Conservation (phyloP, 2,113 vertebrate species). For the Leptobrachium ailaonicum region DNA sequence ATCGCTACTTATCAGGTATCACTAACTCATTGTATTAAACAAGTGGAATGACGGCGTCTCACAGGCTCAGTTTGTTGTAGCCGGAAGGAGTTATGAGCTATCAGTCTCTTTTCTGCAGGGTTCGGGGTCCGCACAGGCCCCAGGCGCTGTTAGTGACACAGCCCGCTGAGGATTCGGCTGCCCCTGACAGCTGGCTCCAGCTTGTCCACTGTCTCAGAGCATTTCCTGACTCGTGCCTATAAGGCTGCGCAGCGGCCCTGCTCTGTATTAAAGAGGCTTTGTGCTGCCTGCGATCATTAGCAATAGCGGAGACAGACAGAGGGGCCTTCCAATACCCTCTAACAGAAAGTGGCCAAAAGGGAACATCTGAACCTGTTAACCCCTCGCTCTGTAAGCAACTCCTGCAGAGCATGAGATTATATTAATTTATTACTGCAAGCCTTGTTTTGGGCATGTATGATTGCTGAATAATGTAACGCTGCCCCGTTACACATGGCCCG, state of each 20-base stretch:
- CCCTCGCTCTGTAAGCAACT: background rate
- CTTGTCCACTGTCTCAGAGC: constrained; percentile 43
- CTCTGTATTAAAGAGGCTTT: constrained; percentile 41
- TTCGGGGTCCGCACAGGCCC: constrained; percentile 27
- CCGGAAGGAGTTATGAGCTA: too few species aligned
- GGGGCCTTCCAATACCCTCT: background rate
- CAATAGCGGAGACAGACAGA: background rate
- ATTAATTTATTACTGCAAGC: too few species aligned
- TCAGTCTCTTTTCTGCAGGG: constrained; percentile 6
- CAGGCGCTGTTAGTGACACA: constrained; percentile 20
- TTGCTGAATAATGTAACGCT: too few species aligned
- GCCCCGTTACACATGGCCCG: too few species aligned
- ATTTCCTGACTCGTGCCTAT: constrained; percentile 33
- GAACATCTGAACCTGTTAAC: background rate
- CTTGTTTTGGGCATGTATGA: too few species aligned
- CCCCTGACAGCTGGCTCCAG: constrained; percentile 45
- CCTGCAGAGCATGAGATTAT: background rate
- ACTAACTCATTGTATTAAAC: too few species aligned
- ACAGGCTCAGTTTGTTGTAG: constrained; percentile 5
- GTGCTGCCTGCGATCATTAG: constrained; percentile 32
- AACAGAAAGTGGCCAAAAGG: background rate
- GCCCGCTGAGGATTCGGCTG: constrained; percentile 33
- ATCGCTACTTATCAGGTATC: too few species aligned
- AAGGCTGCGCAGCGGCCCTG: constrained; percentile 2
- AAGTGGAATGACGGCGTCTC: background rate